These are phyloP conservation scores for Lordiphosa clarofinis DNA, from an alignment of 1,140 invertebrate species.

Conservation along the genomic window DNA sequence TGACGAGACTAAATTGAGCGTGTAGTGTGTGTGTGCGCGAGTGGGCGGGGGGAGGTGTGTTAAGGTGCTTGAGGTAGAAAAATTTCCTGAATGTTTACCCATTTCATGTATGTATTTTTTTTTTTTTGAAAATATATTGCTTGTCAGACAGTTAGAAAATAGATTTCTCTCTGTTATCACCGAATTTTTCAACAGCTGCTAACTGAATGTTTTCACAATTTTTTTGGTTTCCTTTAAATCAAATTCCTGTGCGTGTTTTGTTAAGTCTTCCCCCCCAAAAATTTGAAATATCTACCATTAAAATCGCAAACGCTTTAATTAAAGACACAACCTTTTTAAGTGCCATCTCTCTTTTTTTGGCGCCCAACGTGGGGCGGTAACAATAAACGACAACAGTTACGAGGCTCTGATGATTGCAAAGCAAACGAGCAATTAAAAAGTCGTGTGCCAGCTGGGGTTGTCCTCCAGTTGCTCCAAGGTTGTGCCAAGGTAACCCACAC, in stretches of 20 bases:
- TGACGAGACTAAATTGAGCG: slow-evolving; percentile 38
- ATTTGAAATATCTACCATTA: slow-evolving; percentile 28
- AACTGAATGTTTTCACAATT: slow-evolving; percentile 19
- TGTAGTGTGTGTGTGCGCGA: slow-evolving; percentile 7
- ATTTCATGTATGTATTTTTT: background rate
- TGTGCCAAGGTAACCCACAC: slow-evolving; percentile 25
- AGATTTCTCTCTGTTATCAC: slow-evolving; percentile 49
- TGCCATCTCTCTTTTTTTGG: slow-evolving; percentile 1
- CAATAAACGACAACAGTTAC: slow-evolving; percentile 71
- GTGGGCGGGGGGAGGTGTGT: background rate
- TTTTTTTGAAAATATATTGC: slow-evolving; percentile 24
- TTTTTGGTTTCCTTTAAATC: background rate
- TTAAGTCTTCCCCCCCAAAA: background rate
- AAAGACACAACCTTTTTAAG: slow-evolving; percentile 16
- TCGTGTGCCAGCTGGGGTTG: slow-evolving; percentile 38
- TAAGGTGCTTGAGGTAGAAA: background rate
- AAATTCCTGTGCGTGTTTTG: background rate
- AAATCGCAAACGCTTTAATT: slow-evolving; percentile 53
- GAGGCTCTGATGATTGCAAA: slow-evolving; percentile 65
- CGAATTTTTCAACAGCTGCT: slow-evolving; percentile 27
- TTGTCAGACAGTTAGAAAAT: slow-evolving; percentile 50
- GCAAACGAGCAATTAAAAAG: slow-evolving; percentile 76
- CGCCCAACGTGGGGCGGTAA: slow-evolving; percentile 22
- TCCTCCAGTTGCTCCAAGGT: slow-evolving; percentile 27
- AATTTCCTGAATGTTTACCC: slow-evolving; percentile 6